Percentiles rank a stretch among this genome's conserved stretches.
Evolutionary conservation across 2,888 invertebrate genomes (phyloP).

Genomic region (Drosophila emarginata): DNA sequence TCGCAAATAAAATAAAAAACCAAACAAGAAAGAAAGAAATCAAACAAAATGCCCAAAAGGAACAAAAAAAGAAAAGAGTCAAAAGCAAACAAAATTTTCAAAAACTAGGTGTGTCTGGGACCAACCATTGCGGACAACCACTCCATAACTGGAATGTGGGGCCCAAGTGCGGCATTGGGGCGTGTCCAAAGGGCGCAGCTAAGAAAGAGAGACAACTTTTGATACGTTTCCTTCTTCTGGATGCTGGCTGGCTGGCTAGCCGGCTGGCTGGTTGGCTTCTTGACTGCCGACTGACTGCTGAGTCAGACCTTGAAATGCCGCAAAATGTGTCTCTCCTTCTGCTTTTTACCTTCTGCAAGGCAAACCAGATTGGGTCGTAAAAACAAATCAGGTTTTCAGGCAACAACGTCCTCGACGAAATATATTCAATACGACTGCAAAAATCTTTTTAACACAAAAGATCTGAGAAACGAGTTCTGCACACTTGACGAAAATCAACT

Average conservation of each 20-base stretch:
- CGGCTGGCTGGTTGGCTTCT: slow-evolving; percentile 18
- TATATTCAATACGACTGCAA: slow-evolving; percentile 52
- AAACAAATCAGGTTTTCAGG: slow-evolving; percentile 69
- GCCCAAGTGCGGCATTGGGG: slow-evolving; percentile 29
- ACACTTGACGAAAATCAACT: slow-evolving; percentile 2
- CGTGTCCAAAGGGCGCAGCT: slow-evolving; percentile 30
- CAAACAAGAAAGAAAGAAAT: slow-evolving; percentile 14
- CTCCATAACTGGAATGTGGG: slow-evolving; percentile 71
- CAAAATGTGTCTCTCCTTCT: slow-evolving; percentile 52
- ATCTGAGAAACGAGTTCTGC: slow-evolving; percentile 6
- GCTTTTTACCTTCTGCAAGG: slow-evolving; percentile 45
- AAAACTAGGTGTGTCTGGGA: slow-evolving; percentile 70
- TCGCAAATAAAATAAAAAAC: slow-evolving; percentile 15
- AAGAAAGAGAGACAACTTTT: slow-evolving; percentile 4
- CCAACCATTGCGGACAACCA: slow-evolving; percentile 44
- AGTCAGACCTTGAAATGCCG: slow-evolving; percentile 74
- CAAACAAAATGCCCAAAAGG: slow-evolving; percentile 10
- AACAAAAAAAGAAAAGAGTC: slow-evolving; percentile 17
- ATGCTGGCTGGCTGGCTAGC: slow-evolving; percentile 9
- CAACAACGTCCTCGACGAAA: slow-evolving; percentile 64
- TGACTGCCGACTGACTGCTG: slow-evolving; percentile 44
- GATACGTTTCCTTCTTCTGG: slow-evolving; percentile 39
- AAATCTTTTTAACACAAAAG: slow-evolving; percentile 30
- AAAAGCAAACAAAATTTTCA: slow-evolving; percentile 23
- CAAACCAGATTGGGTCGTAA: slow-evolving; percentile 69